A percentile compares a stretch with the other conserved stretches of the same genome.
Conservation (phyloP, 2,797 vertebrate genomes). For the Strix occidentalis region DNA sequence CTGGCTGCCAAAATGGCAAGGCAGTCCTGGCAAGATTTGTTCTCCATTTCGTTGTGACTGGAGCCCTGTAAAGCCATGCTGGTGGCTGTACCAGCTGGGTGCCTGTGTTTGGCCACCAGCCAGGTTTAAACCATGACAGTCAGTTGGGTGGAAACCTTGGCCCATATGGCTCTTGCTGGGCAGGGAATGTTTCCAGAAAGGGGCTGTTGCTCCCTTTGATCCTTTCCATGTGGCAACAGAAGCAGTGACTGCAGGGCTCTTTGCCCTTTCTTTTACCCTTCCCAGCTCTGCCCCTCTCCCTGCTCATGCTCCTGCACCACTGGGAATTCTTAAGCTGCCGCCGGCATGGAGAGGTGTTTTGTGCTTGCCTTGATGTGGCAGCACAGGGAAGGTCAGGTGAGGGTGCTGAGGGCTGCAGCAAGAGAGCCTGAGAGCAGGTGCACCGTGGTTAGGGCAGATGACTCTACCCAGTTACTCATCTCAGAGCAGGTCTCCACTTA, state of each 20-base stretch:
- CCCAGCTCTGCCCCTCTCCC: background rate
- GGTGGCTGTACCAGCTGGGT: background rate
- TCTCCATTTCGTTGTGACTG: background rate
- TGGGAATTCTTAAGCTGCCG: constrained; percentile 12
- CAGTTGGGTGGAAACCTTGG: background rate
- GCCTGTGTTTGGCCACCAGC: background rate
- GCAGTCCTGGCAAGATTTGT: background rate
- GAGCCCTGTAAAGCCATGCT: background rate
- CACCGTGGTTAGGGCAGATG: constrained; percentile 9
- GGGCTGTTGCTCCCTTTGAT: background rate
- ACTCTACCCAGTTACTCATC: constrained; percentile 33
- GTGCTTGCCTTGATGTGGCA: constrained; percentile 24
- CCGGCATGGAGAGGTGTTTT: rapidly evolving
- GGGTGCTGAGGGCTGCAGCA: background rate
- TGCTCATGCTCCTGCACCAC: background rate
- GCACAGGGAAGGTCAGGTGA: background rate
- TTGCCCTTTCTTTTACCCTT: background rate
- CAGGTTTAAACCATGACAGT: too few relatives aligned
- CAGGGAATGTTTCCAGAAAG: background rate
- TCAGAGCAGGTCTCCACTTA: constrained; percentile 35
- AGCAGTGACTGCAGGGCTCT: background rate
- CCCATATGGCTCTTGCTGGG: background rate
- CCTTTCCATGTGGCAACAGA: background rate
- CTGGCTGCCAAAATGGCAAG: background rate
- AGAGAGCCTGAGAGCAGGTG: constrained; percentile 41